Evolutionary conservation across 1,140 invertebrate species (phyloP), one percentile per base, ranked within the genome.

Genomic region (Papilio polytes): DNA sequence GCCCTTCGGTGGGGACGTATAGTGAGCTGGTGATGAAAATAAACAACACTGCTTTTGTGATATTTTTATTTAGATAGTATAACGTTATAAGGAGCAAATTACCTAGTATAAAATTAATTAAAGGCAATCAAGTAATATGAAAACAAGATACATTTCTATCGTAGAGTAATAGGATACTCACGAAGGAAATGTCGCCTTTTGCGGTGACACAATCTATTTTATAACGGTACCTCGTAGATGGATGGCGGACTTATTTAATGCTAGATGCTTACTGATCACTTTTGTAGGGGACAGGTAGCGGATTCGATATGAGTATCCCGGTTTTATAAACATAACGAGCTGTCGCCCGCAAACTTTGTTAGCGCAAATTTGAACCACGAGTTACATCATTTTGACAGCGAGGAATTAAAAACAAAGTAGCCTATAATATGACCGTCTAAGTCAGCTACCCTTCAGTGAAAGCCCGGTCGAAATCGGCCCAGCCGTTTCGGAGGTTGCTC

Each of bases 181-280:
- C 22, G 63, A 31, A 70, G 63, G 63, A 70, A 70, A 70, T 63
- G 56, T 46, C 41, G 22, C 80, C 46, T 48, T 80, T 78, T 78
- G 79, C 76, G 82, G 79, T 74, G 80, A 83, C 66, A 83, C 70
- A 70, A 70, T 80, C 74, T 80, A 78, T 81, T 74, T 80, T 78
- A 79, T 81, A 83, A 83, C 82, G 66, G 79, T 80, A 70, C 13
- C 63, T 36, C 22, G 12, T 70, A 70, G 63, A 70, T 70, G 22
- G 63, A 70, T 36, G 63, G 26, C 63, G 26, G 63, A 70, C 22
- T 63, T 63, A 63, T 63, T 70, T 70, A 70, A 70, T 70, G 13
- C 26, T n/a, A 70, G 63, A 70, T 70, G 63, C 22, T 31, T 70
- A 70, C 26, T 70, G 63, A 36, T 70, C 22, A 70, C n/a, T 26